Conservation (phyloP, 2,888 invertebrate species). For the Ceriagrion tenellum region DNA sequence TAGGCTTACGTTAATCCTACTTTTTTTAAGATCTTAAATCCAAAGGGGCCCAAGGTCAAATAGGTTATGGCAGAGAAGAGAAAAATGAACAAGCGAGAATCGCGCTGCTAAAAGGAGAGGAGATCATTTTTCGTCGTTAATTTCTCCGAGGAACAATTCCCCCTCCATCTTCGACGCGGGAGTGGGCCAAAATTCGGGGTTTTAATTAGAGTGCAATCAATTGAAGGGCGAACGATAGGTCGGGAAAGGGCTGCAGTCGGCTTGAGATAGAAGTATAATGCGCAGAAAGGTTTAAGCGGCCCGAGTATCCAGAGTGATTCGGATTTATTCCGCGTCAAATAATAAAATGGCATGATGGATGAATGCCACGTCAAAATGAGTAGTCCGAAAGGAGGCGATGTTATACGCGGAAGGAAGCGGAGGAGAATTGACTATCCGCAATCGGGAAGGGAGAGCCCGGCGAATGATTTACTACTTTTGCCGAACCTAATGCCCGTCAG, state of each 20-base stretch:
- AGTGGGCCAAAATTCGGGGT: neutral
- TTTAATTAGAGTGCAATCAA: constrained; percentile 16
- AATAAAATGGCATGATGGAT: constrained; percentile 9
- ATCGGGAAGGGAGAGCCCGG: neutral
- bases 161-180: neutral
- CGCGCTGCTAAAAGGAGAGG: neutral
- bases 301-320: neutral
- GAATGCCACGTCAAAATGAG: constrained; percentile 31
- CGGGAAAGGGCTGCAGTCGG: neutral
- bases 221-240: neutral
- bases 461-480: neutral
- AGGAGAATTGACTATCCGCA: neutral
- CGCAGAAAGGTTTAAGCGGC: neutral
- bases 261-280: neutral
- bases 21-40: too few species aligned
- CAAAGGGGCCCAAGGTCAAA: too few species aligned
- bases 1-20: too few species aligned
- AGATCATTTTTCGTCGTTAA: neutral
- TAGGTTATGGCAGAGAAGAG: neutral
- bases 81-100: neutral
- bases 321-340: constrained; percentile 14
- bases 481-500: neutral
- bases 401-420: neutral
- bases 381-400: constrained; percentile 5
- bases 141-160: neutral